phyloP scores from a whole-genome alignment of 2,888 invertebrate species.

The Melolontha melolontha region DNA sequence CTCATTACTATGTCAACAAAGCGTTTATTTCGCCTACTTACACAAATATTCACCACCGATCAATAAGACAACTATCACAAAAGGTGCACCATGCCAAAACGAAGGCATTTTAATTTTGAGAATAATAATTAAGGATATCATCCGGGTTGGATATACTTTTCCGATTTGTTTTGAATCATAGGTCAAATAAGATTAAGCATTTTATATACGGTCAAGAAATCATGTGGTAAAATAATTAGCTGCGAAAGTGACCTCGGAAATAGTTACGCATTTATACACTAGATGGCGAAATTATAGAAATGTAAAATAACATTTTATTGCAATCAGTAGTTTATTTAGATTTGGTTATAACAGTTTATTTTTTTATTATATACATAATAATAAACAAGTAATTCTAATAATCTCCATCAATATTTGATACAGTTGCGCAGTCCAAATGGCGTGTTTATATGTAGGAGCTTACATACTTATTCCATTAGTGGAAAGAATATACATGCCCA shows the following conservation, averaged over 20 bases:
- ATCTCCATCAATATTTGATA: slow-evolving; percentile 44
- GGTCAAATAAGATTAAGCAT: too few relatives aligned
- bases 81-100: slow-evolving; percentile 4
- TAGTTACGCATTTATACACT: too few relatives aligned
- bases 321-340: slow-evolving; percentile 10
- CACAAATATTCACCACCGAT: slow-evolving; percentile 21
- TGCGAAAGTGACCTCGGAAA: too few relatives aligned
- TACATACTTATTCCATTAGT: slow-evolving; percentile 47
- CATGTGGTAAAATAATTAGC: too few relatives aligned
- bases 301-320: slow-evolving; percentile 1
- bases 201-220: too few relatives aligned
- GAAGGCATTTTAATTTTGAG: slow-evolving; percentile 21
- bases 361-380: slow-evolving; percentile 1
- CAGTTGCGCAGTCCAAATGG: slow-evolving; percentile 11
- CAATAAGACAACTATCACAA: slow-evolving; percentile 17
- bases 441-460: neutral
- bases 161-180: too few relatives aligned
- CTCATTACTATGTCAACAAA: neutral
- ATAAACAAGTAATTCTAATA: slow-evolving; percentile 32
- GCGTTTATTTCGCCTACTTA: slow-evolving; percentile 14
- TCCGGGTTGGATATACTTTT: too few relatives aligned
- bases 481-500: slow-evolving; percentile 68
- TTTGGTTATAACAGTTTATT: neutral
- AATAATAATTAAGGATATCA: slow-evolving; percentile 1
- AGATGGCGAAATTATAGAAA: neutral